Evolutionary conservation across 2,888 invertebrate species (phyloP).

Genomic region (Nowickia ferox): DNA sequence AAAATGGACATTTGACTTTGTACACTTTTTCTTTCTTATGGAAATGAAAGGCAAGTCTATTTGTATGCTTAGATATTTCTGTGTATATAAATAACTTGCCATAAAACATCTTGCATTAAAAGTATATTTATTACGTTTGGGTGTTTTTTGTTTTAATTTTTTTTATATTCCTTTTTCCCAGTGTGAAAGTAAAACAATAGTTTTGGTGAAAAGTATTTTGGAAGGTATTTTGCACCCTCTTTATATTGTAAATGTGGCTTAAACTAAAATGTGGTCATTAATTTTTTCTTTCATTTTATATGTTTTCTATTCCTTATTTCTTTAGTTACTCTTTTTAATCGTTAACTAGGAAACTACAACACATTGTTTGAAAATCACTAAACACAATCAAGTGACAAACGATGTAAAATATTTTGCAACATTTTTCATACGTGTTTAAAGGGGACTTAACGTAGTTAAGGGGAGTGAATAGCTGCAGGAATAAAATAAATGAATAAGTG

Average conservation of each 20-base stretch:
- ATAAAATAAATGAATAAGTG: slow-evolving; percentile 37
- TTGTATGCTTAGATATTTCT: background rate
- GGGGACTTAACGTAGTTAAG: slow-evolving; percentile 19
- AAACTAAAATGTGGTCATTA: slow-evolving; percentile 72
- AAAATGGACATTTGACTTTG: slow-evolving; percentile 73
- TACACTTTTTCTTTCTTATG: background rate
- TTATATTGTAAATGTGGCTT: slow-evolving; percentile 66
- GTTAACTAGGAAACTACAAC: slow-evolving; percentile 69
- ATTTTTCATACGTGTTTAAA: slow-evolving; percentile 68
- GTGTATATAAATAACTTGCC: slow-evolving; percentile 48
- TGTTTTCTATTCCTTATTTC: slow-evolving; percentile 19
- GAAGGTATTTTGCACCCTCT: slow-evolving; percentile 70
- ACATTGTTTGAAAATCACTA: slow-evolving; percentile 72
- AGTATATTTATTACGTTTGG: slow-evolving; percentile 65
- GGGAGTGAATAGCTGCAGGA: slow-evolving; percentile 20
- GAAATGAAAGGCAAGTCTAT: slow-evolving; percentile 12
- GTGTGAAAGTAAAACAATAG: background rate
- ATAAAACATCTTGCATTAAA: slow-evolving; percentile 72
- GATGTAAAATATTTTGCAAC: slow-evolving; percentile 69
- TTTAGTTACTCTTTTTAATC: slow-evolving; percentile 44
- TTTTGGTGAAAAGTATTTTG: slow-evolving; percentile 37
- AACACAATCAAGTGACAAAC: slow-evolving; percentile 73
- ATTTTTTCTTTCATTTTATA: slow-evolving; percentile 42
- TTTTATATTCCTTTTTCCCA: background rate
- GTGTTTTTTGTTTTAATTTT: slow-evolving; percentile 19